Conservation (phyloP, 2,888 invertebrate species). For the Tridacna gigas region DNA sequence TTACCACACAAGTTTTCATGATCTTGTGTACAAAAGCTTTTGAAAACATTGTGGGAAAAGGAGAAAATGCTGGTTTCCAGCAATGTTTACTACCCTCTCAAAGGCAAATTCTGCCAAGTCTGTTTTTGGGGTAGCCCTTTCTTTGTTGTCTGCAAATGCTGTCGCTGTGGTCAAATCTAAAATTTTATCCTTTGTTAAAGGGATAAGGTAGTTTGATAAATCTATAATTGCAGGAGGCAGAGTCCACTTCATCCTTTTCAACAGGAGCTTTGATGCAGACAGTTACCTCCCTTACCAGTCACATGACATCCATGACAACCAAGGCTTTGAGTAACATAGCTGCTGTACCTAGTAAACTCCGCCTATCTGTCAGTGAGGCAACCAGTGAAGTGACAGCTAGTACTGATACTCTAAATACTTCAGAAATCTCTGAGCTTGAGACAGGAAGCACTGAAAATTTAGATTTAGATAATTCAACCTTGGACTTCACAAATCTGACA, state of each 20-base stretch:
- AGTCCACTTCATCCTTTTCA: slow-evolving; percentile 15
- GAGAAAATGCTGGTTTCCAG: neutral
- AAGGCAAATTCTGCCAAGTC: too few species aligned
- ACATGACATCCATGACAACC: slow-evolving; percentile 76
- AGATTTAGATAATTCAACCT: slow-evolving; percentile 48
- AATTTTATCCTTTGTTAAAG: too few species aligned
- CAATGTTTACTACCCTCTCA: neutral
- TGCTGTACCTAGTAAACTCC: slow-evolving; percentile 44
- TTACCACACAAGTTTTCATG: neutral
- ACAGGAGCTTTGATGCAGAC: slow-evolving; percentile 45
- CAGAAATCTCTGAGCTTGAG: slow-evolving; percentile 44
- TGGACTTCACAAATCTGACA: slow-evolving; percentile 48
- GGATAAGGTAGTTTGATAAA: neutral
- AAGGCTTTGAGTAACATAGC: slow-evolving; percentile 76
- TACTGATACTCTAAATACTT: slow-evolving; percentile 45
- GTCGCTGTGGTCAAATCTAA: too few species aligned
- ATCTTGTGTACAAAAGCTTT: neutral
- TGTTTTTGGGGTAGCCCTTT: too few species aligned
- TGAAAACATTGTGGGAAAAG: neutral
- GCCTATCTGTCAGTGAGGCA: slow-evolving; percentile 16
- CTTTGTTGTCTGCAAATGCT: too few species aligned
- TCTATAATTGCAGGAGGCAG: neutral
- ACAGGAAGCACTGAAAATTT: slow-evolving; percentile 52
- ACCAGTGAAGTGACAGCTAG: slow-evolving; percentile 30
- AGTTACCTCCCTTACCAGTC: slow-evolving; percentile 40